Conservation (phyloP, 2,113 vertebrate species). For the Madoqua kirkii region DNA sequence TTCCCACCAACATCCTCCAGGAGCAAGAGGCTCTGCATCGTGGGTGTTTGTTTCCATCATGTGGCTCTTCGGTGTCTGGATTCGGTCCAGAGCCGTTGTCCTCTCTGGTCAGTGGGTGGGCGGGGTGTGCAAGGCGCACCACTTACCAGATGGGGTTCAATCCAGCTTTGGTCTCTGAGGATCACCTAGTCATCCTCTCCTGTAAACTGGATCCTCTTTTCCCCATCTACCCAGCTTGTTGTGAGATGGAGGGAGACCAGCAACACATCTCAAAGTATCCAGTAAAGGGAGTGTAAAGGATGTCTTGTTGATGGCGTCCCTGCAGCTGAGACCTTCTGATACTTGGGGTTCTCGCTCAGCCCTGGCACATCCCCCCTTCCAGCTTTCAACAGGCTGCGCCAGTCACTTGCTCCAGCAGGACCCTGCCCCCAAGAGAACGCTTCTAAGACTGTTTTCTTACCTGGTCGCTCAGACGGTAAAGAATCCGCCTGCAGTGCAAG, state of each 20-base stretch:
- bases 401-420: background rate
- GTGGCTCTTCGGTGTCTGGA: fast-evolving
- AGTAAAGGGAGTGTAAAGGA: background rate
- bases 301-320: fast-evolving
- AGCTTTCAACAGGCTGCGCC: background rate
- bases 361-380: fast-evolving
- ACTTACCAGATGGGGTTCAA: background rate
- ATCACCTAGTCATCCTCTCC: background rate
- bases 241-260: background rate
- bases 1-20: background rate
- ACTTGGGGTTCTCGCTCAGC: fast-evolving
- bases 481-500: background rate
- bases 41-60: fast-evolving
- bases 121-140: background rate
- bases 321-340: background rate
- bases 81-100: fast-evolving
- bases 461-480: background rate
- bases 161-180: too few relatives aligned
- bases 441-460: background rate
- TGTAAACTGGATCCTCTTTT: background rate
- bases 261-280: fast-evolving
- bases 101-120: too few relatives aligned
- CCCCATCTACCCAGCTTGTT: background rate
- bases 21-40: background rate
- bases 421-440: fast-evolving